These are phyloP conservation scores for Stictocephala bisonia DNA, from an alignment of 2,888 invertebrate genomes.

Conservation along the genomic window DNA sequence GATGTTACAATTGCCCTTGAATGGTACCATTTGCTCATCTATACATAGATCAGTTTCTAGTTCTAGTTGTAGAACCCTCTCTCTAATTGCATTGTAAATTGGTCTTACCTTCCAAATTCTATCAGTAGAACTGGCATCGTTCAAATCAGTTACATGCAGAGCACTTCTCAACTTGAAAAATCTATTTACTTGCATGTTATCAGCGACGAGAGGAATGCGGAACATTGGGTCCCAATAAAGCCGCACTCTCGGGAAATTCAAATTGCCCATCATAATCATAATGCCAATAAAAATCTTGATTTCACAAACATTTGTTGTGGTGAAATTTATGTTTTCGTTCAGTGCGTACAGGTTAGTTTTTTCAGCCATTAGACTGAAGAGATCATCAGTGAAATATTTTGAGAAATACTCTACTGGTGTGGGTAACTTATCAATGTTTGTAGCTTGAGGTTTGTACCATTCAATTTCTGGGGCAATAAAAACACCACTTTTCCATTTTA, in stretches of 20 bases:
- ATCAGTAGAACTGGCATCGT: constrained; percentile 15
- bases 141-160: constrained; percentile 52
- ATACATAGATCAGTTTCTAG: constrained; percentile 33
- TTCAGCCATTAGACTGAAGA: background rate
- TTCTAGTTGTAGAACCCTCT: constrained; percentile 3
- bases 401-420: background rate
- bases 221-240: constrained; percentile 32
- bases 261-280: constrained; percentile 21
- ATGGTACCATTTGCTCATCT: constrained; percentile 55
- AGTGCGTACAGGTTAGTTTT: background rate
- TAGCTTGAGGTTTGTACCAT: background rate
- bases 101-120: constrained; percentile 47
- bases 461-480: background rate
- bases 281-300: constrained; percentile 5
- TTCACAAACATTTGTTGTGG: constrained; percentile 2
- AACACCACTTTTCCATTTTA: background rate
- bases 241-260: constrained; percentile 27
- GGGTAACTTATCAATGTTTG: background rate
- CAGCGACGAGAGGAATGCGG: constrained; percentile 19
- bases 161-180: constrained; percentile 51
- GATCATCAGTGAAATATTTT: background rate
- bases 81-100: constrained; percentile 35
- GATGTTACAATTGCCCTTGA: constrained; percentile 54
- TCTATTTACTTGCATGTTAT: constrained; percentile 52
- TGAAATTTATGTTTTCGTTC: background rate